These are phyloP conservation scores for Elachura formosa DNA, from an alignment of 2,113 vertebrate genomes.

Conservation along the genomic window DNA sequence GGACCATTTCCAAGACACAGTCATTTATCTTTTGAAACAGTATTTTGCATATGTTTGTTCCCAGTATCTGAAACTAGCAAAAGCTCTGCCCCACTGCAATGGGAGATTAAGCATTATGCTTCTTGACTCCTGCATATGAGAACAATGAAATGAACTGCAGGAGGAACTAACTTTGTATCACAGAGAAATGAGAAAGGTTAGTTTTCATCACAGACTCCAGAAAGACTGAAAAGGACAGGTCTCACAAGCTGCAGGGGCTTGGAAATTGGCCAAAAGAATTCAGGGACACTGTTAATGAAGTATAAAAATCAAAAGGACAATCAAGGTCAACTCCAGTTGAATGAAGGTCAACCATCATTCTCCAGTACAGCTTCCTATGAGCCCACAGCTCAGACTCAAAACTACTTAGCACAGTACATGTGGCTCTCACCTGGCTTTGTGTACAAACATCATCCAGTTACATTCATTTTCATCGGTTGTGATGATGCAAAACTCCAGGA, in stretches of 20 bases:
- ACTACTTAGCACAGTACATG: not conserved
- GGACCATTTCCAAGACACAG: not conserved
- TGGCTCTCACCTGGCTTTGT: slow-evolving; percentile 84
- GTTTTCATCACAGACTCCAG: not conserved
- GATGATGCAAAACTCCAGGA: slow-evolving; percentile 89
- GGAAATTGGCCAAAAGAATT: not conserved
- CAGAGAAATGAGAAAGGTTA: not conserved
- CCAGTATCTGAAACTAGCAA: not conserved
- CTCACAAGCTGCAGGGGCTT: not conserved
- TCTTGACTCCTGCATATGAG: not conserved
- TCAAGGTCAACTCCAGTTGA: not conserved
- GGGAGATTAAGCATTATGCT: not conserved
- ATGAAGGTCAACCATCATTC: not conserved
- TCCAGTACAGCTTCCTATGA: not conserved
- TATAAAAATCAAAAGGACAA: not conserved
- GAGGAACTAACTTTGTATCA: not conserved
- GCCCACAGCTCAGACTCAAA: not conserved
- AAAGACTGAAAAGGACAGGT: not conserved
- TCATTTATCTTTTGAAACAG: not conserved
- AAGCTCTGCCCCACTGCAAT: not conserved
- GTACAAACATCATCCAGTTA: slow-evolving; percentile 99
- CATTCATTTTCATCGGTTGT: slow-evolving; percentile 93
- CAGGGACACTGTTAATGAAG: not conserved
- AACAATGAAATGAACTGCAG: not conserved
- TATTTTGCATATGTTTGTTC: not conserved